These are phyloP conservation scores for Drosophila sechellia DNA, from an alignment of 1,140 invertebrate species.

Conservation along the genomic window DNA sequence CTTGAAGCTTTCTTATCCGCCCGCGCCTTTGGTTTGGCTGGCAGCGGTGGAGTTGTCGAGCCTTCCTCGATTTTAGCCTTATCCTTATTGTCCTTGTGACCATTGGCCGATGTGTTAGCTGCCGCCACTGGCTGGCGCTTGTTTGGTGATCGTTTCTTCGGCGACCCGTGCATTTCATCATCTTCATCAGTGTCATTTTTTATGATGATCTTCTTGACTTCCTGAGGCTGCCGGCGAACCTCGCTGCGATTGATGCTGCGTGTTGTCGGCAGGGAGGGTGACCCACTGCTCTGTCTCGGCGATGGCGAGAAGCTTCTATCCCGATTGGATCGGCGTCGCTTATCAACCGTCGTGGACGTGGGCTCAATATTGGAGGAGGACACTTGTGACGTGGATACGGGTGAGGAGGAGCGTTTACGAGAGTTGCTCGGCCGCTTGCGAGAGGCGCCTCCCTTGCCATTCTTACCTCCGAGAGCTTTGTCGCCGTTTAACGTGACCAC, in stretches of 20 bases:
- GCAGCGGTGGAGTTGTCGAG: constrained; percentile 74
- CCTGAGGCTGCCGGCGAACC: constrained; percentile 72
- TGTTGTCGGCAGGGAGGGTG: constrained; percentile 53
- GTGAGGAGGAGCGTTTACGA: constrained; percentile 46
- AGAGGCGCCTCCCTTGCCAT: constrained; percentile 21
- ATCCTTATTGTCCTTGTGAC: constrained; percentile 48
- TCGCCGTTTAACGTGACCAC: constrained; percentile 88
- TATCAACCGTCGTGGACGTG: constrained; percentile 55
- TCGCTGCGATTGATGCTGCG: constrained; percentile 71
- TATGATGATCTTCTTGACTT: constrained; percentile 78
- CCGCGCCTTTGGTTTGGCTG: constrained; percentile 30
- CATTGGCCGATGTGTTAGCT: constrained; percentile 25
- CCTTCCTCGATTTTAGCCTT: constrained; percentile 53
- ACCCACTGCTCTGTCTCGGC: constrained; percentile 62
- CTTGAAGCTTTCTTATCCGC: constrained; percentile 48
- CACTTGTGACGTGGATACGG: constrained; percentile 53
- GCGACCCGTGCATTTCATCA: constrained; percentile 40
- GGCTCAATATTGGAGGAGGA: constrained; percentile 70
- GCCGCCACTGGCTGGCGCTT: constrained; percentile 22
- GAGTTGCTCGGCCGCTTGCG: constrained; percentile 40
- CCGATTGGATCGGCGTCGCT: constrained; percentile 41
- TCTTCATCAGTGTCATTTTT: constrained; percentile 80
- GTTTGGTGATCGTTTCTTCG: constrained; percentile 39
- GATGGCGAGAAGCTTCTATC: constrained; percentile 60
- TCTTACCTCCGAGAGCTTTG: constrained; percentile 19